These are phyloP conservation scores for Amazona vittata DNA, from an alignment of 2,113 vertebrate genomes.

Conservation along the genomic window DNA sequence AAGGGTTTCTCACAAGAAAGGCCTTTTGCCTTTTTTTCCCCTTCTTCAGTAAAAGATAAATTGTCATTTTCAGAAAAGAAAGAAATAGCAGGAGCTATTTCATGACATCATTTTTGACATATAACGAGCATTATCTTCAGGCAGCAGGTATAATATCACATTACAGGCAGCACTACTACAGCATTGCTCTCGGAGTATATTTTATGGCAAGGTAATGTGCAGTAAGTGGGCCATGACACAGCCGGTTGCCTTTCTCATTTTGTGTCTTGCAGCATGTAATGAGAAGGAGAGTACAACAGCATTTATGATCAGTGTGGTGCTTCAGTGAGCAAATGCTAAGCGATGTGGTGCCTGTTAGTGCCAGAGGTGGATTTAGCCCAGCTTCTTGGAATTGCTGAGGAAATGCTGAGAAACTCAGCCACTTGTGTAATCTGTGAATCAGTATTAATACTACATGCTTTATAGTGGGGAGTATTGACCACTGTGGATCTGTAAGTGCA, in stretches of 20 bases:
- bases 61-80: neutral
- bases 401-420: neutral
- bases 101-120: neutral
- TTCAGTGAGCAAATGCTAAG: neutral
- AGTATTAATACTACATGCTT: neutral
- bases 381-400: neutral
- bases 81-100: neutral
- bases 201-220: neutral
- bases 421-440: neutral
- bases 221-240: neutral
- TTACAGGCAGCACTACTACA: neutral
- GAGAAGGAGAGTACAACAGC: neutral
- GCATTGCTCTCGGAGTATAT: neutral
- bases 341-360: neutral
- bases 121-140: neutral
- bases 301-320: neutral
- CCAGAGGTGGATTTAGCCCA: neutral
- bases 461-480: neutral
- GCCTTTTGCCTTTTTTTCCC: neutral
- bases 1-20: neutral
- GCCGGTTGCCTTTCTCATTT: neutral
- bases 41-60: neutral
- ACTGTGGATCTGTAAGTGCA: accelerated
- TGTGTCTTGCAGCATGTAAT: neutral
- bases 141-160: neutral